phyloP scores from a whole-genome alignment of 2,113 vertebrate genomes.

The Trachemys scripta region DNA sequence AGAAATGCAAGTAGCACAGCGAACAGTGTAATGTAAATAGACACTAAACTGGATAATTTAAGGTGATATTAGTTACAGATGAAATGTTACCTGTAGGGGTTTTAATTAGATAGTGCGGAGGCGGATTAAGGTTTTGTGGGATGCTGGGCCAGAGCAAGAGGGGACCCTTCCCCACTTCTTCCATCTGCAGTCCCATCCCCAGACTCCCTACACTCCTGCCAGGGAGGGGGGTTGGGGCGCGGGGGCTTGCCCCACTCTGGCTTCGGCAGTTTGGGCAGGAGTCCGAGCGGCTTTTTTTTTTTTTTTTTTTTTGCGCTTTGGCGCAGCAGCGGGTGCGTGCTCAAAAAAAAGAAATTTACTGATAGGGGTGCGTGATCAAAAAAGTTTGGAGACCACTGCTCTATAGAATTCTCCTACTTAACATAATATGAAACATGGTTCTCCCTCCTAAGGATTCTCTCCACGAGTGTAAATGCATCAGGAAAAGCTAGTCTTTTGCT shows the following conservation, averaged over 20 bases:
- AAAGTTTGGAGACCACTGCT: too few species aligned
- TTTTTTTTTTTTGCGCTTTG: too few species aligned
- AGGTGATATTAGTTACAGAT: background rate
- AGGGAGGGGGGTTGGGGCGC: accelerated
- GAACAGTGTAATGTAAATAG: background rate
- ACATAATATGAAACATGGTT: accelerated
- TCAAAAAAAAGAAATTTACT: too few species aligned
- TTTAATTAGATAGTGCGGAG: accelerated
- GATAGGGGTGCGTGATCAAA: too few species aligned
- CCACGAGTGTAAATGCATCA: background rate
- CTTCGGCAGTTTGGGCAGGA: too few species aligned
- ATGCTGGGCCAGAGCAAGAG: too few species aligned
- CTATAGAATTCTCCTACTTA: accelerated
- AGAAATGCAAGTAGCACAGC: background rate
- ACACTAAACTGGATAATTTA: background rate
- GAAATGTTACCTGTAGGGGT: background rate
- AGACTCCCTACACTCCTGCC: too few species aligned
- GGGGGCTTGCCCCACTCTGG: background rate
- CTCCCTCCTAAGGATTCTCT: accelerated
- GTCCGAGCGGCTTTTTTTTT: too few species aligned
- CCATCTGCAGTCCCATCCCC: too few species aligned
- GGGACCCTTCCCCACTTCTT: too few species aligned
- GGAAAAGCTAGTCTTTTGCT: background rate
- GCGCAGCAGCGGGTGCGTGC: too few species aligned
- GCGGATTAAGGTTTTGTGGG: background rate